Evolutionary conservation across 1,140 invertebrate species (phyloP).

Genomic region (Thalassaphorura encarpata): DNA sequence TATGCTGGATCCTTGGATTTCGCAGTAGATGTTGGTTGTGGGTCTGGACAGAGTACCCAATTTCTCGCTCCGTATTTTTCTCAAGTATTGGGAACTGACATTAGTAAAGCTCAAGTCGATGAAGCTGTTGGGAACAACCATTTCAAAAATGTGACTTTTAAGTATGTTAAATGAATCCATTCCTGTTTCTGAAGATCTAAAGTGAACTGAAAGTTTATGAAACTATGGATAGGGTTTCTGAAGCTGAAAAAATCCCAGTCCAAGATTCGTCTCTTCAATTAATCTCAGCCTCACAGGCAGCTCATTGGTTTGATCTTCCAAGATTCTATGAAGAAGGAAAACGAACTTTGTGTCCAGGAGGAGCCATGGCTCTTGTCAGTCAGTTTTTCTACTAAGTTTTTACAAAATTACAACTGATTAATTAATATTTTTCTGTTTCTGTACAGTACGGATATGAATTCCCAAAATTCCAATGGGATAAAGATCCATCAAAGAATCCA

Average conservation of each 20-base stretch:
- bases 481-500: not conserved
- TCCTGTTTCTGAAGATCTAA: too few species aligned
- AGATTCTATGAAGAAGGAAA: slow-evolving; percentile 41
- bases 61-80: slow-evolving; percentile 38
- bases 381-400: too few species aligned
- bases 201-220: too few species aligned
- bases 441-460: slow-evolving; percentile 3
- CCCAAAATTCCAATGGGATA: not conserved
- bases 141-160: slow-evolving; percentile 11
- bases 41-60: slow-evolving; percentile 42
- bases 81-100: slow-evolving; percentile 39
- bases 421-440: not conserved
- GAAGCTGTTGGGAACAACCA: slow-evolving; percentile 32
- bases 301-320: slow-evolving; percentile 44
- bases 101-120: slow-evolving; percentile 36
- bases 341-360: slow-evolving; percentile 38
- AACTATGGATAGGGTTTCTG: slow-evolving; percentile 16
- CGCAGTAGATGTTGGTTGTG: slow-evolving; percentile 26
- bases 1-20: slow-evolving; percentile 9
- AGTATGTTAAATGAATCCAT: slow-evolving; percentile 7
- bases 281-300: slow-evolving; percentile 25
- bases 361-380: slow-evolving; percentile 38
- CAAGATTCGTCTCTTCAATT: slow-evolving; percentile 37
- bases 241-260: slow-evolving; percentile 36
- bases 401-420: slow-evolving; percentile 5